Conservation (phyloP, 2,113 vertebrate genomes). For the Limnothrissa miodon region DNA sequence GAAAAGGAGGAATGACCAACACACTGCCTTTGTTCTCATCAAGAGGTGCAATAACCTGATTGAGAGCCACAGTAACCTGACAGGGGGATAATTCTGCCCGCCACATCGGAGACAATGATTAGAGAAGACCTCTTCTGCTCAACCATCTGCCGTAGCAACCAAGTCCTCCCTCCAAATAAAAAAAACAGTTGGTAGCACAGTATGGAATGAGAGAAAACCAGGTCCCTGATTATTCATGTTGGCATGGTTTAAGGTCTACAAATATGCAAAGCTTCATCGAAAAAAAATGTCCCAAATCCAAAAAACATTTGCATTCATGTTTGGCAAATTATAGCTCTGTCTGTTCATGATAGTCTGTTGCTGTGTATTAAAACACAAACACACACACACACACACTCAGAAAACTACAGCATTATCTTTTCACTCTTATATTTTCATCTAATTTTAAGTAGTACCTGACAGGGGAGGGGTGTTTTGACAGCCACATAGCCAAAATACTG, state of each 20-base stretch:
- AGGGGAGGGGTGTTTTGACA: background rate
- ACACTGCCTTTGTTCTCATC: constrained; percentile 54
- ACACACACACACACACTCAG: background rate
- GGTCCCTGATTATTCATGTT: background rate
- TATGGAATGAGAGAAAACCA: background rate
- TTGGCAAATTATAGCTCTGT: background rate
- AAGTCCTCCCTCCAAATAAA: constrained; percentile 3
- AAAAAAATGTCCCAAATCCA: background rate
- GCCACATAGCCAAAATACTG: background rate
- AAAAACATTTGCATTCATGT: background rate
- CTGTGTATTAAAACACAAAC: background rate
- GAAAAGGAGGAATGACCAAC: constrained; percentile 48
- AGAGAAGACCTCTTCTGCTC: constrained; percentile 27
- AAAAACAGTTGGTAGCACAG: background rate
- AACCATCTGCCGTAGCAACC: constrained; percentile 46
- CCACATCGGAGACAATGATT: background rate
- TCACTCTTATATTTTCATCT: background rate
- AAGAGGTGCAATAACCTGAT: constrained; percentile 55
- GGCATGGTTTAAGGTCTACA: background rate
- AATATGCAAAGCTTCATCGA: background rate
- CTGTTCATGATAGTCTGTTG: background rate
- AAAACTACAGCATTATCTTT: background rate
- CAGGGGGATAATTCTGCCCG: constrained; percentile 21
- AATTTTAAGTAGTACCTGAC: background rate
- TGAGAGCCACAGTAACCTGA: constrained; percentile 46